These are phyloP conservation scores for Siniperca knerii DNA, from an alignment of 2,113 vertebrate species.

Conservation along the genomic window DNA sequence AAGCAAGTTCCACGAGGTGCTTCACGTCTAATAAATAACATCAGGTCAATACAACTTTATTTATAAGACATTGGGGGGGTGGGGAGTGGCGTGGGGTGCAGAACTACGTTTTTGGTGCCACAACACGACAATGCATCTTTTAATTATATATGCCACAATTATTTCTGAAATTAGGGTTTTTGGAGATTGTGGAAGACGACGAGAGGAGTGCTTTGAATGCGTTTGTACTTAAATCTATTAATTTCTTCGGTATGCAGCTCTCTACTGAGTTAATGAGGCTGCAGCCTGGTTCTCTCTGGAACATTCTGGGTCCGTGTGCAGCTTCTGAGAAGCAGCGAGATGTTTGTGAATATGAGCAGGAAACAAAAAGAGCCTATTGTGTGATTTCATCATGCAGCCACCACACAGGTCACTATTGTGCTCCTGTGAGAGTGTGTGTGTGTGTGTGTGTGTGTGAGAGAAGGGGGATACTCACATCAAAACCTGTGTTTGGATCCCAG, in stretches of 20 bases:
- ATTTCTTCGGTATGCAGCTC: background rate
- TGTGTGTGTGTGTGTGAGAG: slow-evolving; percentile 26
- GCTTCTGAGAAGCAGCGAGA: slow-evolving; percentile 34
- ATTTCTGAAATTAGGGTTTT: background rate
- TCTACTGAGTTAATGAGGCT: background rate
- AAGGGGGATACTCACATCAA: slow-evolving; percentile 93
- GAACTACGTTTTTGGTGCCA: background rate
- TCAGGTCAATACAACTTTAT: background rate
- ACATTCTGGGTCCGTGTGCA: slow-evolving; percentile 16
- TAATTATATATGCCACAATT: background rate
- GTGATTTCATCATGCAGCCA: slow-evolving; percentile 63
- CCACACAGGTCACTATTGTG: slow-evolving; percentile 80
- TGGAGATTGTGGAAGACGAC: background rate
- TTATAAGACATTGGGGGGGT: background rate
- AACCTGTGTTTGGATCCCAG: slow-evolving; percentile 99
- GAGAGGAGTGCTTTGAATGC: background rate
- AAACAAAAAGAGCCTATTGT: slow-evolving; percentile 78
- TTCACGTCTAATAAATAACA: background rate
- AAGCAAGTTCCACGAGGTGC: background rate
- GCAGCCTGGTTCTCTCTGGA: background rate
- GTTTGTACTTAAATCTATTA: background rate
- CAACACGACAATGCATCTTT: background rate
- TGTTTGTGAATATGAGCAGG: slow-evolving; percentile 48
- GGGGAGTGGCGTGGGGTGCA: background rate
- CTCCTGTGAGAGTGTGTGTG: slow-evolving; percentile 24